Percentiles rank a stretch among this genome's conserved stretches.
Conservation (phyloP, 2,888 invertebrate genomes). For the Eupeodes latifasciatus region DNA sequence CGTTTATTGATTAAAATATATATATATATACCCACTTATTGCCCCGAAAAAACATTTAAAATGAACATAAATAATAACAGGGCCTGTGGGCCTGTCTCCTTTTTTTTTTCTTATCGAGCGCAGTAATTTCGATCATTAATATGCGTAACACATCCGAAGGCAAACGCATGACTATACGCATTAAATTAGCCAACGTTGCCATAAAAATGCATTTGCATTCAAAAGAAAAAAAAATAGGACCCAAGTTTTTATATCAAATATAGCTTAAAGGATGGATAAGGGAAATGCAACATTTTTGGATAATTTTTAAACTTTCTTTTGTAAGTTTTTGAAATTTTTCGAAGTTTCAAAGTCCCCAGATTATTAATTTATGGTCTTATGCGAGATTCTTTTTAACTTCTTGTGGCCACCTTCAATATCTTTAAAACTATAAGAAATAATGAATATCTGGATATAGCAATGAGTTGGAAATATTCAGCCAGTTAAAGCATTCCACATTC, state of each 20-base stretch:
- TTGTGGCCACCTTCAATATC: no score
- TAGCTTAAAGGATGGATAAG: no score
- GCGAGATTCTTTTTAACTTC: no score
- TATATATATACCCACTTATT: constrained; percentile 58
- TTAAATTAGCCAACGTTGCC: neutral
- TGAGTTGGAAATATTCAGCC: no score
- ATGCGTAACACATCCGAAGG: constrained; percentile 48
- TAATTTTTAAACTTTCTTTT: no score
- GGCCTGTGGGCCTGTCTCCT: constrained; percentile 42
- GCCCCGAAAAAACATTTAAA: constrained; percentile 66
- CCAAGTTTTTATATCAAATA: neutral
- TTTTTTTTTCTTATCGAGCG: neutral
- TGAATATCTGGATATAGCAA: no score
- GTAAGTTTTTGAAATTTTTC: no score
- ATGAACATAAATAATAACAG: constrained; percentile 63
- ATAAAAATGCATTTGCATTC: neutral
- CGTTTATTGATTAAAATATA: constrained; percentile 68
- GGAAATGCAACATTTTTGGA: no score
- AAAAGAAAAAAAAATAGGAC: neutral
- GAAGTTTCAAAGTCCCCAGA: no score
- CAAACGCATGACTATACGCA: neutral
- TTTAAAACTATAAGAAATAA: no score
- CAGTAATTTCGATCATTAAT: constrained; percentile 53
- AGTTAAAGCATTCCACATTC: no score
- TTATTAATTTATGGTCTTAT: no score